Evolutionary conservation across 2,888 invertebrate genomes (phyloP).

Genomic region (Rotaria socialis): DNA sequence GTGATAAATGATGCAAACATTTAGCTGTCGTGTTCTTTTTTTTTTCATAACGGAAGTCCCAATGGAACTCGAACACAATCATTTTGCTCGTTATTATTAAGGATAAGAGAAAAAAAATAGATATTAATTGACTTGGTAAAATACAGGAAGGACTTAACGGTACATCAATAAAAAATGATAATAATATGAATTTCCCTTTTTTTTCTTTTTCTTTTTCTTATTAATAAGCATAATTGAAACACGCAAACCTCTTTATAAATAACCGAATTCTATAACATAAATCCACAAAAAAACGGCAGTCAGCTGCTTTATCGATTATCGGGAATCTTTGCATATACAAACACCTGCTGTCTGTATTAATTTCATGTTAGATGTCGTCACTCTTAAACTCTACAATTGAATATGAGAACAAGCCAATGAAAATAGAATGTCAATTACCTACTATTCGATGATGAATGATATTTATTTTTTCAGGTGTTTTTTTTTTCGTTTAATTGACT

Average conservation of each 20-base stretch:
- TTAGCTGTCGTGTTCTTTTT: not conserved
- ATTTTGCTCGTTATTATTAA: not conserved
- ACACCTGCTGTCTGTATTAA: not conserved
- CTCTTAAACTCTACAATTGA: not conserved
- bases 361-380: not conserved
- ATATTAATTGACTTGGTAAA: not conserved
- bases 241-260: no score
- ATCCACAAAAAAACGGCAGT: not conserved
- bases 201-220: no score
- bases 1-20: constrained; percentile 12
- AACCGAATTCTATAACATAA: not conserved
- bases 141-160: not conserved
- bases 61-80: not conserved
- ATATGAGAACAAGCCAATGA: not conserved
- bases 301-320: no score
- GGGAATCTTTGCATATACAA: not conserved
- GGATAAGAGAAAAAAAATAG: not conserved
- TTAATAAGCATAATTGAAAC: no score
- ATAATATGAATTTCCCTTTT: no score
- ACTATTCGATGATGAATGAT: not conserved
- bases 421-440: not conserved
- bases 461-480: not conserved
- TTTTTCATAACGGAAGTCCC: not conserved
- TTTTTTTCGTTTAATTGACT: not conserved
- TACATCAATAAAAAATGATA: no score